Evolutionary conservation across 2,797 vertebrate genomes (phyloP).

Genomic region (Simalia tracyae): DNA sequence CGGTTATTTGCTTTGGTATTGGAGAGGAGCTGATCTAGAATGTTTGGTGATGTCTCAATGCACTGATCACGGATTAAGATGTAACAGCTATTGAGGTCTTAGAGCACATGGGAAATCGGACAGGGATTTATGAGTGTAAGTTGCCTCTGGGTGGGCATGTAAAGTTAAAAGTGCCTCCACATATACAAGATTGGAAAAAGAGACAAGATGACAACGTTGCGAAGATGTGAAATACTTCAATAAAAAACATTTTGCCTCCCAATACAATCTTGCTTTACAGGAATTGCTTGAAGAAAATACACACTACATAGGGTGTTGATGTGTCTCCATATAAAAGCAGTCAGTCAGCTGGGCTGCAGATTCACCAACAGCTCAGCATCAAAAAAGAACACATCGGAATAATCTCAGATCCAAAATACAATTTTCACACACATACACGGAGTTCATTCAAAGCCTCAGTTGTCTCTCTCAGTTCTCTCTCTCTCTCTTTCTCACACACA

Average conservation of each 20-base stretch:
- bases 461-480: background rate
- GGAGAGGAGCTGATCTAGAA: background rate
- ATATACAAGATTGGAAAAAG: background rate
- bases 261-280: background rate
- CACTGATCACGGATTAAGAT: background rate
- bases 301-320: background rate
- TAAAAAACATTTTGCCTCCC: background rate
- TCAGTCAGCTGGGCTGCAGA: background rate
- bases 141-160: background rate
- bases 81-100: background rate
- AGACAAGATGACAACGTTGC: background rate
- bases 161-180: background rate
- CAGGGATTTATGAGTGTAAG: background rate
- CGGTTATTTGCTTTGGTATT: background rate
- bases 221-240: background rate
- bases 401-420: background rate
- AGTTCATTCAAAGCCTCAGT: background rate
- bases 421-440: background rate
- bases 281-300: background rate
- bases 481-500: rapidly evolving
- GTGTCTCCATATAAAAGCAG: background rate
- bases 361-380: background rate
- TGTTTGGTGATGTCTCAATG: background rate
- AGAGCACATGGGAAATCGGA: background rate
- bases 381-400: background rate